These are phyloP conservation scores for Propsilocerus akamusi DNA, from an alignment of 1,140 invertebrate species.

Conservation along the genomic window DNA sequence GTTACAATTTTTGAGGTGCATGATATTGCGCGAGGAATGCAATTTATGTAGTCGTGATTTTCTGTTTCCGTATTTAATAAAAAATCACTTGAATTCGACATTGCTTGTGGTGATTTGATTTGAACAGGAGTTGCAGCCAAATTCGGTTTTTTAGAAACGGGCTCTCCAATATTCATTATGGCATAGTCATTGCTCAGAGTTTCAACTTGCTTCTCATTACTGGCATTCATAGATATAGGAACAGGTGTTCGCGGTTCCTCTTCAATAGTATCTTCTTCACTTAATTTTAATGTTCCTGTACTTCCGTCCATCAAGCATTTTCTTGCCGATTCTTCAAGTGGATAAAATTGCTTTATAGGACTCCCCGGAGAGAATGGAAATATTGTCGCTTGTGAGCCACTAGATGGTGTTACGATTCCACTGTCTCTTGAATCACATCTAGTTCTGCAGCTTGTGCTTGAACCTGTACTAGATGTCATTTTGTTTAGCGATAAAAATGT, in stretches of 20 bases:
- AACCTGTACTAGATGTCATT: neutral
- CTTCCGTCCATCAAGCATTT: constrained; percentile 19
- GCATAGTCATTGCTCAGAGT: constrained; percentile 6
- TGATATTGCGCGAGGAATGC: constrained; percentile 10
- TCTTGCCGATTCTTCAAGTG: constrained; percentile 14
- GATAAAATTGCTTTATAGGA: constrained; percentile 32
- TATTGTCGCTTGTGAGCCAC: constrained; percentile 30
- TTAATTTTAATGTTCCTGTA: constrained; percentile 14
- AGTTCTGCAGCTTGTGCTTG: constrained; percentile 5
- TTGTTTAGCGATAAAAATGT: constrained; percentile 23
- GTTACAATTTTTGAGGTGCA: constrained; percentile 1
- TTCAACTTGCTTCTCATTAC: neutral
- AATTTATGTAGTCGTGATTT: constrained; percentile 13
- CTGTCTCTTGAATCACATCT: constrained; percentile 24
- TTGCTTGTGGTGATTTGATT: constrained; percentile 6
- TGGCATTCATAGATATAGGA: neutral
- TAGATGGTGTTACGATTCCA: constrained; percentile 28
- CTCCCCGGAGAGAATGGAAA: constrained; percentile 39
- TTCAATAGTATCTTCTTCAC: constrained; percentile 5
- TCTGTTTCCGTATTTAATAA: constrained; percentile 1
- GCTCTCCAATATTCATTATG: constrained; percentile 1
- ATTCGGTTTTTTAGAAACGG: neutral
- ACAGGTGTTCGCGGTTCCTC: neutral
- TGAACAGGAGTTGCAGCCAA: neutral
- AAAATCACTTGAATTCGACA: constrained; percentile 8